Percentiles rank a stretch among this genome's conserved stretches.
Evolutionary conservation across 92 coral and sea anemone species (phyloP).

Genomic region (Porites rus): DNA sequence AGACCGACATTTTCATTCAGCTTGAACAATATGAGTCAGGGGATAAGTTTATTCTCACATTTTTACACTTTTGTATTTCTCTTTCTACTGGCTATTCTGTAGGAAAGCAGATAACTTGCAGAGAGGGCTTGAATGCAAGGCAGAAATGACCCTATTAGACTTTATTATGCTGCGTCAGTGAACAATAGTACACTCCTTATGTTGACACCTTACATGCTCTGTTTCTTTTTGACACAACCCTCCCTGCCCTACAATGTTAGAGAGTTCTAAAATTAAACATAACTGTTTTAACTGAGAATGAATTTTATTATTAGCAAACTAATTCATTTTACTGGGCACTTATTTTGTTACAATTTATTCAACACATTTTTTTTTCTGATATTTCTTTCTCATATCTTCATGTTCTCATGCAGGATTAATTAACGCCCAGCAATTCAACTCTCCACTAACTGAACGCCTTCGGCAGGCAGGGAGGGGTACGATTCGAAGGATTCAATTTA

Average conservation of each 20-base stretch:
- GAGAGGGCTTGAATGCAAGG: slow-evolving; percentile 16
- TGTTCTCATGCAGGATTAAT: too few species aligned
- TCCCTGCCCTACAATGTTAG: slow-evolving; percentile 13
- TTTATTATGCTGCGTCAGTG: slow-evolving; percentile 11
- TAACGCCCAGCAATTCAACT: too few species aligned
- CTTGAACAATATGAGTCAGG: slow-evolving; percentile 15
- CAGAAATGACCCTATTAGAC: slow-evolving; percentile 12
- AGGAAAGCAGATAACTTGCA: slow-evolving; percentile 7
- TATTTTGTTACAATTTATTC: not conserved
- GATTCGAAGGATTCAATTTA: too few species aligned
- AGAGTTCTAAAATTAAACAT: slow-evolving; percentile 11
- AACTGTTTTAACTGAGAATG: slow-evolving; percentile 10
- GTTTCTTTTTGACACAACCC: slow-evolving; percentile 10
- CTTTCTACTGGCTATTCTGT: slow-evolving; percentile 9
- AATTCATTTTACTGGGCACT: slow-evolving; percentile 4
- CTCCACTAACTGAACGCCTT: too few species aligned
- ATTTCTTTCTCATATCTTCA: too few species aligned
- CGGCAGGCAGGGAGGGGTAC: too few species aligned
- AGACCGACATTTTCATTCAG: slow-evolving; percentile 11
- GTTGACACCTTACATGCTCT: slow-evolving; percentile 15
- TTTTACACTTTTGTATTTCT: slow-evolving; percentile 3
- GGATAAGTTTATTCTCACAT: slow-evolving; percentile 6
- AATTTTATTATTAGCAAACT: slow-evolving; percentile 11
- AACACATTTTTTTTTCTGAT: too few species aligned
- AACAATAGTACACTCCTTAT: slow-evolving; percentile 8